Conservation (phyloP, 2,113 vertebrate species). For the Anas platyrhynchos region DNA sequence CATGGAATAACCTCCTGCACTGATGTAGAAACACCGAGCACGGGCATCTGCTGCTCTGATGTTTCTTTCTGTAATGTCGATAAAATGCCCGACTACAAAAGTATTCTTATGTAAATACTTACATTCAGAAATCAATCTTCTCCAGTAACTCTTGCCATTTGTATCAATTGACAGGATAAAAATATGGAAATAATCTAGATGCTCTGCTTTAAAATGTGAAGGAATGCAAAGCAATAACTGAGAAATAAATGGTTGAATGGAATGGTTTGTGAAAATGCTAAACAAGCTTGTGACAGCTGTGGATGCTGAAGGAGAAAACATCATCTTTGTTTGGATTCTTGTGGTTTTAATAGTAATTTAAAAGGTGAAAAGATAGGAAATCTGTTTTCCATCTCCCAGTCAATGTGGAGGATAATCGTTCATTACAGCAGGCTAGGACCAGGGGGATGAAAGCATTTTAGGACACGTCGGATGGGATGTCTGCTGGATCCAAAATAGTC, state of each 20-base stretch:
- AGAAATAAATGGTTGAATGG: not conserved
- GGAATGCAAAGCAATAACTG: conserved; percentile 16
- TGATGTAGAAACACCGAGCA: not conserved
- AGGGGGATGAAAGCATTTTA: not conserved
- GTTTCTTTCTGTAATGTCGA: conserved; percentile 1
- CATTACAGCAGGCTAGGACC: not conserved
- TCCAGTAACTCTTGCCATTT: not conserved
- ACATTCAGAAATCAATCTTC: conserved; percentile 10
- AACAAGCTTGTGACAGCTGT: not conserved
- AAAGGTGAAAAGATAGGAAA: not conserved
- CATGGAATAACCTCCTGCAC: not conserved
- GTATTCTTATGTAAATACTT: conserved; percentile 20
- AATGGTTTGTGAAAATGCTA: not conserved
- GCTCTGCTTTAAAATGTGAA: not conserved
- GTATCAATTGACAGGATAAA: conserved; percentile 9
- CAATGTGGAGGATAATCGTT: not conserved
- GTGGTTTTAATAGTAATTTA: not conserved
- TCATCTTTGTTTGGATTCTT: not conserved
- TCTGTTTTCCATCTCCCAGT: not conserved
- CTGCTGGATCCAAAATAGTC: not conserved
- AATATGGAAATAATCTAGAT: conserved; percentile 11
- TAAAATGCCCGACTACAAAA: not conserved
- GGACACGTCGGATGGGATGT: not conserved
- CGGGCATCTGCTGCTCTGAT: not conserved
- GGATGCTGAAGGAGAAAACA: not conserved